Conservation (phyloP, 2,113 vertebrate species). For the Anguilla japonica region DNA sequence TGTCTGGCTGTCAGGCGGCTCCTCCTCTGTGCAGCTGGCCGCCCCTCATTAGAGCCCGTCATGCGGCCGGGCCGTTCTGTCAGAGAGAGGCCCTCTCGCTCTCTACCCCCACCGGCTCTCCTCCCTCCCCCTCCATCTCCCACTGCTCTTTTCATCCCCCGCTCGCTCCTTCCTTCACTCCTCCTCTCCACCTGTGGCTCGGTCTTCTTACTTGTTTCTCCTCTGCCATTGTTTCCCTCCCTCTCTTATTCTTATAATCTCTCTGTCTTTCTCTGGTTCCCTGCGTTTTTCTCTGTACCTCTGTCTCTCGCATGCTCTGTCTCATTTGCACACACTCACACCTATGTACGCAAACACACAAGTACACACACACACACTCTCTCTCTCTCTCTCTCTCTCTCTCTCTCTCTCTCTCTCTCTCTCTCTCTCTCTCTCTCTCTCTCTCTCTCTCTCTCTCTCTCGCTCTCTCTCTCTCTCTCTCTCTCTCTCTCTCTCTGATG, state of each 20-base stretch:
- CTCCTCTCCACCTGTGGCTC: constrained; percentile 17
- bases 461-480: not conserved
- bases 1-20: constrained; percentile 49
- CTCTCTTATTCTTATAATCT: not conserved
- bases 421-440: not conserved
- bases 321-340: not conserved
- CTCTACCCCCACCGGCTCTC: constrained; percentile 23
- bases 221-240: constrained; percentile 11
- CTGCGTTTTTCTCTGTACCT: not conserved
- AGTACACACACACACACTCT: not conserved
- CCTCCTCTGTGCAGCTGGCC: constrained; percentile 61
- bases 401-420: not conserved
- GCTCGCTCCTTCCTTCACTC: constrained; percentile 31
- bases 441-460: not conserved
- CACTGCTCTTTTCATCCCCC: constrained; percentile 51
- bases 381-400: too few species aligned
- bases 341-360: constrained; percentile 14
- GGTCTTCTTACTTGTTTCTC: constrained; percentile 14
- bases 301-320: constrained; percentile 5
- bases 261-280: not conserved
- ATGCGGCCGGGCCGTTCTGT: constrained; percentile 56
- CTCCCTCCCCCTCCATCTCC: constrained; percentile 42
- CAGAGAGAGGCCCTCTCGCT: constrained; percentile 46
- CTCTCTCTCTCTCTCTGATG: not conserved
- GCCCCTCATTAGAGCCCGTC: constrained; percentile 63